Evolutionary conservation across 2,888 invertebrate genomes (phyloP), one percentile per base, ranked within the genome.

Genomic region (Eupithecia tripunctaria): DNA sequence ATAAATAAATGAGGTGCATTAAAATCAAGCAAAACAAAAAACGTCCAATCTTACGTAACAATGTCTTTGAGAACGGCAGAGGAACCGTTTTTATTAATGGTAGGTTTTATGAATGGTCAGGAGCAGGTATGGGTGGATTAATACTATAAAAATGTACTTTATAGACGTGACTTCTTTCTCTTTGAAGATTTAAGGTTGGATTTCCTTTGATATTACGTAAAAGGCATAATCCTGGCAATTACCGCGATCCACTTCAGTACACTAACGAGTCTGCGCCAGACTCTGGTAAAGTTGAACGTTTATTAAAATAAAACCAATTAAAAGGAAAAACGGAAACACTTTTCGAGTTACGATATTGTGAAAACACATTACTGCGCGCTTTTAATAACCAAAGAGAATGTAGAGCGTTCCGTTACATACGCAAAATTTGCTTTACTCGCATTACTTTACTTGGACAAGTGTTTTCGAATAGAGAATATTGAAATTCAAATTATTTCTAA

Each of bases 291-390:
- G 80, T 72, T 21, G 67, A 71, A 38, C 82, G 83, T 85, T 84
- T 84, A 83, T 80, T 77, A 81, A 85, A 84, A 87, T 84, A 86
- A 88, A 89, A 85, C 86, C 87, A 88, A 91, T 90, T 89, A 88
- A 88, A 62, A 41, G 64, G 32, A 84, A 84, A 88, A 89, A 87
- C 84, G 82, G 80, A 81, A 80, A 79, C 73, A 79, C 78, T 74
- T 76, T 76, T 80, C 81, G 79, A 82, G 81, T 85, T 82, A 85
- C 84, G 86, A 43, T 63, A 65, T 68, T 66, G 72, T 68, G 68
- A 56, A 72, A 75, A 67, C 60, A 62, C 32, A 67, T 63, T 59
- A 65, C 21, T 41, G 60, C 32, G 12, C 59, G 25, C 47, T 70
- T 75, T 71, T 73, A 71, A 66, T 75, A 72, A 66, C 66, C 47